A percentile compares a stretch with the other conserved stretches of the same genome.
Evolutionary conservation across 2,888 invertebrate genomes (phyloP).

Genomic region (Petrolisthes cinctipes): DNA sequence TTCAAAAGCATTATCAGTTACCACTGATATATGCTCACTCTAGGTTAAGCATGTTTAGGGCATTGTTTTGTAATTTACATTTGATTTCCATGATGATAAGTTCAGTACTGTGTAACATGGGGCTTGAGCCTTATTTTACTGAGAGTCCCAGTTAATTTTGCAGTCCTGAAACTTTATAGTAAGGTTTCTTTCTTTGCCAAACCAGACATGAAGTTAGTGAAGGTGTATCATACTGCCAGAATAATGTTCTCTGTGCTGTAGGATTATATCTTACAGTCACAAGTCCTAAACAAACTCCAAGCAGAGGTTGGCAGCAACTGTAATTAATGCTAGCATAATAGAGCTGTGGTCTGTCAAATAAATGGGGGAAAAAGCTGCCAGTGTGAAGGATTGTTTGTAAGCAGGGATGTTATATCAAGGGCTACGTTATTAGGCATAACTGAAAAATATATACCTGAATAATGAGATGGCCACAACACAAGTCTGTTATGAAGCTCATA

Average conservation of each 20-base stretch:
- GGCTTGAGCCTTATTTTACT: constrained; percentile 60
- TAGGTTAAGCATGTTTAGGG: constrained; percentile 59
- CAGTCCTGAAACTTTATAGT: constrained; percentile 42
- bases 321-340: neutral
- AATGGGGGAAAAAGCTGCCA: neutral
- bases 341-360: neutral
- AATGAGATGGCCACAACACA: constrained; percentile 16
- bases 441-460: constrained; percentile 26
- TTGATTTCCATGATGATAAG: constrained; percentile 30
- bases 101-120: constrained; percentile 53
- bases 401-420: neutral
- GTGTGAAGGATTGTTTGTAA: neutral
- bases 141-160: constrained; percentile 51
- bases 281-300: neutral
- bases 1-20: constrained; percentile 43
- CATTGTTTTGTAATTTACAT: constrained; percentile 55
- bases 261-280: constrained; percentile 7
- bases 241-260: constrained; percentile 6
- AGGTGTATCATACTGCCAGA: constrained; percentile 37
- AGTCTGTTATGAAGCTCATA: constrained; percentile 48
- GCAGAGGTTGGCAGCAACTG: neutral
- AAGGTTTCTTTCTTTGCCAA: constrained; percentile 35
- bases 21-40: constrained; percentile 41
- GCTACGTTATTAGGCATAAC: neutral
- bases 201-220: constrained; percentile 20